Base-by-base conservation (phyloP, 2,113 vertebrate genomes). In the Ciconia stormi region DNA sequence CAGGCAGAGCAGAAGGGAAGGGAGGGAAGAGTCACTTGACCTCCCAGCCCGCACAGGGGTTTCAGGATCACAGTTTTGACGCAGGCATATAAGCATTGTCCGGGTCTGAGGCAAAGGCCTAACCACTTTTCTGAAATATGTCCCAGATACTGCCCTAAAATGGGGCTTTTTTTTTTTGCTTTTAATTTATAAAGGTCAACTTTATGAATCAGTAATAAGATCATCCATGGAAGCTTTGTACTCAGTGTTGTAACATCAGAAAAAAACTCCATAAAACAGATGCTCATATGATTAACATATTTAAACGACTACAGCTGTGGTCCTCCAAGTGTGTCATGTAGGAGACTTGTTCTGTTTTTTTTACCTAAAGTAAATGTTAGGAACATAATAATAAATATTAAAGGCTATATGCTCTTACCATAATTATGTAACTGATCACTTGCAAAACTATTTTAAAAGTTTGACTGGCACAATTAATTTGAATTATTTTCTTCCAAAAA, bases 141-240 rank as follows among this genome's bases (percentile, higher is more conserved):
- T 82, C 17, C 49, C 40, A 76, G 30, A 73, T n/a, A 42, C 27
- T 55, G n/a, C 30, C 12, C 26, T 84, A 70, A 92, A 92, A 74
- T 40, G 1, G 11, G 67, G 13, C 3, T 10, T 55, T 62, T 46
- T 27, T 63, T 36, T 10, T 26, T 52, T 65, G 3, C 19, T 36
- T 84, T 85, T 63, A 52, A 61, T 74, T 93, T 71, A 32, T 47
- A 92, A 96, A 93, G 69, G 82, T 87, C 82, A 93, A 27, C 58
- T 96, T 77, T 90, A 58, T 87, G 86, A 90, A 81, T 90, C 86
- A 90, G 63, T 74, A 78, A 50, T 40, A 74, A 47, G 38, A 70
- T 81, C 67, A 82, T 73, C 82, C 49, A 29, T 2, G 20, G 67
- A 66, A 90, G 22, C 55, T 59, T 30, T 67, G 38, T 87, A 52